phyloP scores from a whole-genome alignment of 2,797 vertebrate species.

The Phalanger gymnotis region DNA sequence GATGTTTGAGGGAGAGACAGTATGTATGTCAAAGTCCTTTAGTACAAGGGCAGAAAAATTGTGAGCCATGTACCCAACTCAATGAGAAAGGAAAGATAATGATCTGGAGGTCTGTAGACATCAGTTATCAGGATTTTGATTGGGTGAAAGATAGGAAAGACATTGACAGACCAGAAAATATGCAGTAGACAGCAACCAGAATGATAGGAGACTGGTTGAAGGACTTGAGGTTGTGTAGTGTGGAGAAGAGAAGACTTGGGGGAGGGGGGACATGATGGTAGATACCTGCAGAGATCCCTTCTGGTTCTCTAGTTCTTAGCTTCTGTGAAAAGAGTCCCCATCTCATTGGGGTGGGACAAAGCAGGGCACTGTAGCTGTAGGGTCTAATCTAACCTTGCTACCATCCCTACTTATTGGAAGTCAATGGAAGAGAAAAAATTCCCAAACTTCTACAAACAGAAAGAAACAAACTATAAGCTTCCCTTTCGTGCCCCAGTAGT shows the following conservation, averaged over 20 bases:
- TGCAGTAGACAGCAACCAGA: background rate
- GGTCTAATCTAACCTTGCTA: background rate
- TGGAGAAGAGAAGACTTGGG: background rate
- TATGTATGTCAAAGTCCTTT: background rate
- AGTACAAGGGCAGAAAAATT: background rate
- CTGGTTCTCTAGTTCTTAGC: background rate
- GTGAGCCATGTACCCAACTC: background rate
- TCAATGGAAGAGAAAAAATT: background rate
- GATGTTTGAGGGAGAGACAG: background rate
- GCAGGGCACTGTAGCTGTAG: background rate
- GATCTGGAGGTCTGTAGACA: background rate
- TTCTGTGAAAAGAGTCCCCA: background rate
- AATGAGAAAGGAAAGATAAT: background rate
- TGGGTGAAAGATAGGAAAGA: background rate
- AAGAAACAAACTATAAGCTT: background rate
- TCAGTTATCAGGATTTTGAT: background rate
- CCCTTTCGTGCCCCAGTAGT: background rate
- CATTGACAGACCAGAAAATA: background rate
- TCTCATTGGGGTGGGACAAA: background rate
- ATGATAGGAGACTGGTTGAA: background rate
- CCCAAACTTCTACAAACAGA: background rate
- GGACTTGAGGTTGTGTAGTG: background rate
- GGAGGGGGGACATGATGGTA: background rate
- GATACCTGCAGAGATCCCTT: background rate
- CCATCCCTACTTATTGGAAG: background rate